Evolutionary conservation across 2,888 invertebrate species (phyloP), one percentile per base, ranked within the genome.

Genomic region (Dorcus hopei): DNA sequence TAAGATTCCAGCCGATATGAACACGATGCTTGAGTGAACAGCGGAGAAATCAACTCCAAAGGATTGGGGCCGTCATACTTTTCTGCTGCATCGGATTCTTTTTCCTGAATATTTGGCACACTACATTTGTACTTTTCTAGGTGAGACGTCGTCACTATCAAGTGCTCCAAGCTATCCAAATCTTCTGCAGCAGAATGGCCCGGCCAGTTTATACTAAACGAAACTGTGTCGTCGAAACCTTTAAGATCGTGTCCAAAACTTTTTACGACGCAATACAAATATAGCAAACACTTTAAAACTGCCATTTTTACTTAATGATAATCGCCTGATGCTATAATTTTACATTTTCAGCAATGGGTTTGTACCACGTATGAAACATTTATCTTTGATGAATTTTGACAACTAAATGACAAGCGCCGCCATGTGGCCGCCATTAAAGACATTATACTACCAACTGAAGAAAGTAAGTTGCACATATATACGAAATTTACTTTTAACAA

Each of bases 1-100:
- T 95, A 97, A 2, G 90, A 88, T 74, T 95, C 95, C 51, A 94
- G 79, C 63, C 93, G 84, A 71, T 91, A 94, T 0, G 94, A 93
- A 73, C 96, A 97, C 50, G 88, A 85, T 65, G 88, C 86, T 68
- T 90, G 88, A 16, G 61, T 52, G 1, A 96, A 93, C 57, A 95
- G 78, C 0, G 90, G 88, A 59, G 86, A 82, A 49, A 97, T 77
- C 14, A 95, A 79, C 69, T 91, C 88, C 48, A 94, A 79, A 0
- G 95, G 91, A 63, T 88, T 88, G 49, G 89, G 87, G 1, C 91
- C 93, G 52, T 81, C 82, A 72, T 91, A 89, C 9, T 83, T 81
- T 52, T 85, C 84, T n/a, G 79, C 80, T 9, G 77, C 72, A 51
- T 82, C 81, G 63, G 80, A 76, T 43, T 84, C 79, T 69, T 82